Evolutionary conservation across 2,113 vertebrate species (phyloP).

Genomic region (Hippocampus barbouri): DNA sequence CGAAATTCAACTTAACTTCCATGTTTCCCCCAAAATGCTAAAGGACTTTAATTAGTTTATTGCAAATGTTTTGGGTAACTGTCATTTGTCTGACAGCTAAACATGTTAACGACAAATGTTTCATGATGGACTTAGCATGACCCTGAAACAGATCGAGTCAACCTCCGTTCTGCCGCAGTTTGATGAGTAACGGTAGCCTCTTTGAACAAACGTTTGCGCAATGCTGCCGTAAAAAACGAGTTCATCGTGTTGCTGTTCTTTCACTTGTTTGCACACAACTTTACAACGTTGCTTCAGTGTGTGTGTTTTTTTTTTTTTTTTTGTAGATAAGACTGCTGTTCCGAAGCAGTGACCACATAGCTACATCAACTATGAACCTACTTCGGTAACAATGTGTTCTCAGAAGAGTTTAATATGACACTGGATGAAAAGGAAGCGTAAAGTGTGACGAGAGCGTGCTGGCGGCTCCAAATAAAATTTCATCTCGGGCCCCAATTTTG

Average conservation of each 20-base stretch:
- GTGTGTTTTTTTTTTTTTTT: not conserved
- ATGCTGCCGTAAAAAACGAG: not conserved
- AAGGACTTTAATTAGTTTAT: not conserved
- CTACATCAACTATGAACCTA: too few relatives aligned
- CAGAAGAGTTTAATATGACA: too few relatives aligned
- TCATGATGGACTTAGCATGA: not conserved
- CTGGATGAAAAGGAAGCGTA: too few relatives aligned
- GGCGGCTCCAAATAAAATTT: too few relatives aligned
- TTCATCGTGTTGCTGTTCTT: not conserved
- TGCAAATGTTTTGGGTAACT: not conserved
- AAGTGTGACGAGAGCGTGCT: too few relatives aligned
- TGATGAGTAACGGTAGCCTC: slow-evolving; percentile 12
- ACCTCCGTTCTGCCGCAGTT: not conserved
- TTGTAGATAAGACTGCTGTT: not conserved
- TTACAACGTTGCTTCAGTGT: slow-evolving; percentile 2
- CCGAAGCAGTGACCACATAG: not conserved
- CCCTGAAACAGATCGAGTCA: not conserved
- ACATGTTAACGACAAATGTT: not conserved
- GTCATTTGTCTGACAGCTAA: not conserved
- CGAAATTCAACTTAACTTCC: too few relatives aligned
- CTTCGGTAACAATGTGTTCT: too few relatives aligned
- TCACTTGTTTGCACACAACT: slow-evolving; percentile 6
- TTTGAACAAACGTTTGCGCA: not conserved
- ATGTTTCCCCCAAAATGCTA: too few relatives aligned
- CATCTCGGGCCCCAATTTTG: too few relatives aligned